A percentile compares a stretch with the other conserved stretches of the same genome.
These are phyloP conservation scores for Sebastes iracundus DNA, from an alignment of 2,797 vertebrate genomes.

Conservation along the genomic window DNA sequence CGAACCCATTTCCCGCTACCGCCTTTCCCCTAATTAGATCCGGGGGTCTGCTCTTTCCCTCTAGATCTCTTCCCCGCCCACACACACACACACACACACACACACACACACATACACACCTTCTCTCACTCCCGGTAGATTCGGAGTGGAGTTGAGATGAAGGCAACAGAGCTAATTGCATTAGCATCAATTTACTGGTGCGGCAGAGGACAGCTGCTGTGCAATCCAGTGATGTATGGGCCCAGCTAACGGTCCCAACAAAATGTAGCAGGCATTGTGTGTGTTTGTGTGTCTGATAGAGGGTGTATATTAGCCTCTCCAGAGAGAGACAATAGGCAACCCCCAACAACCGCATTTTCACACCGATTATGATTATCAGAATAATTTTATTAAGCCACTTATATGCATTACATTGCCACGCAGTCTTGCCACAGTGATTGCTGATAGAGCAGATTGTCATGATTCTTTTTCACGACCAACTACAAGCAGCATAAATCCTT, in stretches of 20 bases:
- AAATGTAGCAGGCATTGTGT: conserved; percentile 4
- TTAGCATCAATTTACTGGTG: conserved; percentile 80
- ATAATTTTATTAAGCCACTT: conserved; percentile 51
- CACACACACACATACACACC: conserved; percentile 4
- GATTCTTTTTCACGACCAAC: conserved; percentile 13
- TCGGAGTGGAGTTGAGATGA: conserved; percentile 63
- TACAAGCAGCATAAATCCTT: conserved; percentile 48
- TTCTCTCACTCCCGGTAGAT: conserved; percentile 46
- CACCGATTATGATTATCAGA: conserved; percentile 44
- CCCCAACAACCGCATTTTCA: conserved; percentile 5
- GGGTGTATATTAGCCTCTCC: conserved; percentile 28
- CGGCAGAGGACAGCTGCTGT: conserved; percentile 77
- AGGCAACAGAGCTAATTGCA: conserved; percentile 80
- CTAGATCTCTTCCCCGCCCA: conserved; percentile 17
- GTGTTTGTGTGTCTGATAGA: conserved; percentile 13
- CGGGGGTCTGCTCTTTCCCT: conserved; percentile 57
- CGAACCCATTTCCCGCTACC: conserved; percentile 68
- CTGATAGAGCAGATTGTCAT: conserved; percentile 17
- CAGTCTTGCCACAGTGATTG: conserved; percentile 15
- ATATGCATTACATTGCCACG: conserved; percentile 26
- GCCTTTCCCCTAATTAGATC: conserved; percentile 76
- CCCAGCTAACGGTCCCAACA: conserved; percentile 19
- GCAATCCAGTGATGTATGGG: conserved; percentile 58
- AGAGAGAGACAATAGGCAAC: conserved; percentile 26
- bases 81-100: background rate